A percentile compares a stretch with the other conserved stretches of the same genome.
Evolutionary conservation across 1,140 invertebrate genomes (phyloP).

Genomic region (Sycophaga agraensis): DNA sequence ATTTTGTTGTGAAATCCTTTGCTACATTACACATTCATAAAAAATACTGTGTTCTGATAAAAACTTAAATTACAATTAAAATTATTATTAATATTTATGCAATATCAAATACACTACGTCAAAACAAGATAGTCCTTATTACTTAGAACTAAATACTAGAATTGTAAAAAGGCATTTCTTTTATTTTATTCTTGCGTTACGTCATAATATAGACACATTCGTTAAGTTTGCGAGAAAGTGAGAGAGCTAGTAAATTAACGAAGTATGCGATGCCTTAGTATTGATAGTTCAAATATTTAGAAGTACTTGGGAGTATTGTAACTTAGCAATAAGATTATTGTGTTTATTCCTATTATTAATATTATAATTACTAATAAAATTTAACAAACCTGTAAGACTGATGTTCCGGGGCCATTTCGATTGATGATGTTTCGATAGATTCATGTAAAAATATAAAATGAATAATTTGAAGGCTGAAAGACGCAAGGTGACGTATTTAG

Average conservation of each 20-base stretch:
- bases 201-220: slow-evolving; percentile 9
- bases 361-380: slow-evolving; percentile 37
- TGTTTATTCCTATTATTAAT: not conserved
- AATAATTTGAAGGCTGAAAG: slow-evolving; percentile 11
- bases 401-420: slow-evolving; percentile 49
- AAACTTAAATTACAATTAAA: not conserved
- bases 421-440: slow-evolving; percentile 21
- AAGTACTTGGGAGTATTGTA: not conserved
- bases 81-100: slow-evolving; percentile 5
- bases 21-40: not conserved
- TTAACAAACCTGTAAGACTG: slow-evolving; percentile 49
- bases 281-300: slow-evolving; percentile 6
- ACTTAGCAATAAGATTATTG: not conserved
- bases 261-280: slow-evolving; percentile 5
- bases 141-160: not conserved
- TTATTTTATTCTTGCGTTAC: slow-evolving; percentile 14
- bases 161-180: not conserved
- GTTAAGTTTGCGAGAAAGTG: not conserved
- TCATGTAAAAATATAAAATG: slow-evolving; percentile 3
- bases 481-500: slow-evolving; percentile 1
- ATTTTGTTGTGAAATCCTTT: slow-evolving; percentile 31
- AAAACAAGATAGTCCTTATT: slow-evolving; percentile 8
- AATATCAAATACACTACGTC: slow-evolving; percentile 8
- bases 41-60: not conserved
- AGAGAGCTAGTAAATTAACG: slow-evolving; percentile 6